Base-by-base conservation (phyloP, 1,140 invertebrate genomes). In the Drosophila pectinifera region DNA sequence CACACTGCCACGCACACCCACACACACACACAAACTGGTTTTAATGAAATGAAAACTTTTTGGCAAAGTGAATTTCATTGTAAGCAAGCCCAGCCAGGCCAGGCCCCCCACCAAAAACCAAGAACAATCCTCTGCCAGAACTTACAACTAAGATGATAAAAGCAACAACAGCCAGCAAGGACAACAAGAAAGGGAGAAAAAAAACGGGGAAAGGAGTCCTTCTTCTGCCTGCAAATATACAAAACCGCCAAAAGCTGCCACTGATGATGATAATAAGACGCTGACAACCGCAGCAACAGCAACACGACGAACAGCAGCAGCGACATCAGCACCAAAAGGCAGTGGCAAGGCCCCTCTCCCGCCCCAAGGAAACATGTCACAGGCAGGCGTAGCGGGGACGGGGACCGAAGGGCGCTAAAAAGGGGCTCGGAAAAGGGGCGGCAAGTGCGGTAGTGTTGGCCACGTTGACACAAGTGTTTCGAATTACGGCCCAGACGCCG, bases 31-130 rank as follows among this genome's bases (percentile, higher is more conserved):
- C 38, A 43, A 48, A 5, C 26, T 5, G 4, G 31, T 89, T 84
- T 89, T 89, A 89, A 89, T 89, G 84, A 89, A 89, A 89, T 89
- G 79, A 89, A 89, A 89, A 89, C 84, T 89, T 89, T 89, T 89
- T 80, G 84, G 84, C 84, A 89, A 89, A 89, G 84, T 89, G 84
- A 89, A 89, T 89, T 89, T 89, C 80, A 89, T 88, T 89, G 84
- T 89, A 89, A 81, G 80, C 64, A 70, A 51, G 36, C 58, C 56
- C 63, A 20, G 18, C 45, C 63, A 20, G 18, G 38, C 62, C 8
- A n/a, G 18, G 6, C 55, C 18, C 26, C 31, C 61, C 22, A 20
- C 41, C 31, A 34, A 54, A 65, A 51, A 26, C 62, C 65, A 45
- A 80, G 73, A 80, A 82, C 83, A 88, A 85, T 79, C 51, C 70